Base-by-base conservation (phyloP, 2,113 vertebrate species). In the Microcebus jonahi region DNA sequence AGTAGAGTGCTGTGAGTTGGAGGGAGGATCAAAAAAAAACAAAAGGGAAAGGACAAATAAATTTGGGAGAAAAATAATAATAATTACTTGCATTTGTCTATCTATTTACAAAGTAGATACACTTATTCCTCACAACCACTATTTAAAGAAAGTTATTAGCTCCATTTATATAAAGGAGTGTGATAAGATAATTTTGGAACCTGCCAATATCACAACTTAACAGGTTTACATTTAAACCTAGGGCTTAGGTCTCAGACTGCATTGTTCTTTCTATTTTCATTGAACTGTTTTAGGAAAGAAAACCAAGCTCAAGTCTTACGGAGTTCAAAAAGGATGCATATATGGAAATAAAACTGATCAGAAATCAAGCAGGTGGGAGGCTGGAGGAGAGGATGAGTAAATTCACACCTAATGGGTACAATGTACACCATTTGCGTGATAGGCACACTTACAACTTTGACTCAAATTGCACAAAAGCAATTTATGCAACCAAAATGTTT, bases 201-300 rank as follows among this genome's bases (percentile, higher is more conserved):
- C 55, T 53, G 15, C 42, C 36, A 68, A n/a, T 15, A 71, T 71
- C 27, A 82, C 63, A 89, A 50, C 34, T 90, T 61, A 17, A 34
- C 53, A 31, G 45, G 76, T 36, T 84, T 90, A 76, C 36, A 48
- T 11, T 18, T 65, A 39, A 92, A 31, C n/a, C 59, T 27, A 68
- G 71, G 88, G 34, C 17, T 85, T 61, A 45, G 31, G 34, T 53
- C 71, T 82, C 48, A 63, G 81, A 48, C 14, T 23, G n/a, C 53
- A 84, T 27, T 17, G 31, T 17, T 63, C 73, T 63, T 83, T 88
- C 23, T 61, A n/a, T 8, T 63, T 77, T 65, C 25, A 75, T 1
- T 84, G 36, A 94, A 90, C 31, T 84, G 39, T 81, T 84, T 65
- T 53, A 79, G 61, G 63, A 91, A 59, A 94, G 70, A 50, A 88